Evolutionary conservation across 2,888 invertebrate species (phyloP), one percentile per base, ranked within the genome.

Genomic region (Balanococcus diminutus): DNA sequence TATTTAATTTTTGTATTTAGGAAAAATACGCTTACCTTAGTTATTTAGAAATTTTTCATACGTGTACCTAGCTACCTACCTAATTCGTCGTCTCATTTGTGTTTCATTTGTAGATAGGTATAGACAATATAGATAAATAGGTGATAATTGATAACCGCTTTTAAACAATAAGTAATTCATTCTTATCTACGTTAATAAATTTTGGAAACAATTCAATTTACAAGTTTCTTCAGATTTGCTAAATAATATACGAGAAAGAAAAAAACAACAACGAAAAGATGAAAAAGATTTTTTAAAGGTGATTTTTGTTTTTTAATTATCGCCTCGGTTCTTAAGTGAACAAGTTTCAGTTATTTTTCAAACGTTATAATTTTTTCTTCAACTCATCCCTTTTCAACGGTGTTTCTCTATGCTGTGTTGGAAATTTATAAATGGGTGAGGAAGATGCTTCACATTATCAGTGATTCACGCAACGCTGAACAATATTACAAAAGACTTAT

Each of bases 391-490:
- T 11, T 72, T 19, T 84, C 36, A 46, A 28, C 42, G 25, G 8
- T 32, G 46, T 84, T 84, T 84, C 16, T 31, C 32, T 31, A 39
- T 61, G 32, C 39, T 67, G 25, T 39, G 14, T 42, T 14, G 42
- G 67, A 36, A 72, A 67, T 39, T 32, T 72, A 25, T 19, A 42
- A 75, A 14, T 22, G 39, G 25, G 36, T 22, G 32, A 72, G 84
- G 84, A 72, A 72, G 72, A 42, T 42, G 32, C 39, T 84, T 46
- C 46, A 72, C 42, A 84, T 84, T 84, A 84, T 84, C 84, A 84
- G 84, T 75, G 75, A 84, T 84, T 84, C 84, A 84, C 84, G 84
- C 84, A 75, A 84, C 84, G 79, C 36, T 84, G 84, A 84, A 75
- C 84, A 84, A 84, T 84, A 84, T 84, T 84, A 84, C 84, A 72